Percentiles rank a stretch among this genome's conserved stretches.
These are phyloP conservation scores for Pseudomyrmex pallidus DNA, from an alignment of 1,140 invertebrate genomes.

Conservation along the genomic window DNA sequence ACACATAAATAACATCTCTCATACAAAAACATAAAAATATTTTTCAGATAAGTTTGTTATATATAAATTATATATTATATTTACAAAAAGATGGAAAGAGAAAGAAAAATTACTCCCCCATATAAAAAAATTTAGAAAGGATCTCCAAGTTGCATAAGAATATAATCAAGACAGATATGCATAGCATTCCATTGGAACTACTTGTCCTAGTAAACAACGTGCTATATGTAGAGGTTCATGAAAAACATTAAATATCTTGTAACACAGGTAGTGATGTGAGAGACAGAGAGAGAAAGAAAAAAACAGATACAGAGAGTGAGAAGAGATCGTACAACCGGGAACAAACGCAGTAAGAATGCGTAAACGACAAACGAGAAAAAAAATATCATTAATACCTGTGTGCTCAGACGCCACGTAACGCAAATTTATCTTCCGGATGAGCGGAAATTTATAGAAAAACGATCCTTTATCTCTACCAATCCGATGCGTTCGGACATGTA, in stretches of 20 bases:
- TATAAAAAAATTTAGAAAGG: neutral
- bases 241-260: slow-evolving; percentile 1
- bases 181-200: neutral
- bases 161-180: neutral
- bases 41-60: no score
- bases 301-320: neutral
- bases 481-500: neutral
- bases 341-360: neutral
- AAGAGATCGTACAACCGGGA: neutral
- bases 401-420: slow-evolving; percentile 71
- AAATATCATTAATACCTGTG: slow-evolving; percentile 50
- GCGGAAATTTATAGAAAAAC: slow-evolving; percentile 29
- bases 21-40: no score
- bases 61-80: no score
- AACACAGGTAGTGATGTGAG: neutral
- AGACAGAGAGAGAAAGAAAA: no score
- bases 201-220: neutral
- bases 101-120: neutral
- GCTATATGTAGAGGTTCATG: neutral
- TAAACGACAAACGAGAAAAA: neutral
- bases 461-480: neutral
- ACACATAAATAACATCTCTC: no score
- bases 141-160: neutral
- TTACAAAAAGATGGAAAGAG: no score
- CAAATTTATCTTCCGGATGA: slow-evolving; percentile 41